phyloP scores from a whole-genome alignment of 2,888 invertebrate species.

The Noctua fimbriata region DNA sequence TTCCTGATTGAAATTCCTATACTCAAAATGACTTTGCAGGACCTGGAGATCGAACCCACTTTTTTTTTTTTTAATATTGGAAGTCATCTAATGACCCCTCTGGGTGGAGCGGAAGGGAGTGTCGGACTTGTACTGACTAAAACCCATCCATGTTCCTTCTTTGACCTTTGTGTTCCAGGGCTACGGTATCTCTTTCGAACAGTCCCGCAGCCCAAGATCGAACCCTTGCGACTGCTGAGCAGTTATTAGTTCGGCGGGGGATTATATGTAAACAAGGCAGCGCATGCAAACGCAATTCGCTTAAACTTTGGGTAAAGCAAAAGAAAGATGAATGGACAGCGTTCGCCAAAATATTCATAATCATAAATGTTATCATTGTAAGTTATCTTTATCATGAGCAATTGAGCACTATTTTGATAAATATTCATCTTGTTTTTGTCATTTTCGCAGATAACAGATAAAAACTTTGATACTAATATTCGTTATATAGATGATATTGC shows the following conservation, averaged over 20 bases:
- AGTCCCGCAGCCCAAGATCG: too few species aligned
- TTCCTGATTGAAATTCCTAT: too few species aligned
- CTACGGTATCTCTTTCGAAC: too few species aligned
- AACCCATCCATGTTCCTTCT: too few species aligned
- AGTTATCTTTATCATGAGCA: conserved; percentile 49
- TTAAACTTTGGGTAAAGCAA: conserved; percentile 1
- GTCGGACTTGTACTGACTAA: too few species aligned
- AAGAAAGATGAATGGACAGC: not conserved
- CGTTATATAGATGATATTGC: conserved; percentile 1
- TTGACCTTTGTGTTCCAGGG: too few species aligned
- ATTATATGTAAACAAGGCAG: not conserved
- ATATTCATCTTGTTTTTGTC: conserved; percentile 38
- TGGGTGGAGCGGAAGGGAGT: too few species aligned
- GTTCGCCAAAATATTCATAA: not conserved
- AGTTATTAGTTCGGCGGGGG: not conserved
- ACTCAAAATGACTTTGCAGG: not conserved
- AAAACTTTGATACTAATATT: conserved; percentile 3
- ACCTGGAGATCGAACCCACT: not conserved
- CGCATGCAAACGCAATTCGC: not conserved
- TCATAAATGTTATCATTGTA: conserved; percentile 22
- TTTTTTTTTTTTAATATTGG: too few species aligned
- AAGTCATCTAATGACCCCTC: too few species aligned
- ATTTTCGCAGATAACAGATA: conserved; percentile 36
- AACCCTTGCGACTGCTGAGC: not conserved
- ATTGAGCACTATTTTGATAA: conserved; percentile 9